Conservation (phyloP, 1,140 invertebrate species). For the Ridgeia piscesae region DNA sequence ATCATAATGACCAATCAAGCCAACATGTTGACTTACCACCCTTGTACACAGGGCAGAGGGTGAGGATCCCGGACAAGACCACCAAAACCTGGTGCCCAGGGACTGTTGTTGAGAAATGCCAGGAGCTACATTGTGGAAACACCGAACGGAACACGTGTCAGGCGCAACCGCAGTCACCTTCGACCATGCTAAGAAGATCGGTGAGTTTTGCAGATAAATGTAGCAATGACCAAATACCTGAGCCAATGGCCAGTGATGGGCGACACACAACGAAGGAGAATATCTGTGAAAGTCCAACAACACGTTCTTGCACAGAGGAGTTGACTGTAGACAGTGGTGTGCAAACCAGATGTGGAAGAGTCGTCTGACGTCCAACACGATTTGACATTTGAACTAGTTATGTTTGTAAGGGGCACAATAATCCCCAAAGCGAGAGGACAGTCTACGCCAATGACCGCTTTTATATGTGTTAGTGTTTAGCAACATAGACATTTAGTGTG, state of each 20-base stretch:
- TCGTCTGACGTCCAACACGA: neutral
- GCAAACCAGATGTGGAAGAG: neutral
- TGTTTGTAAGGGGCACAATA: neutral
- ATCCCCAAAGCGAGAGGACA: neutral
- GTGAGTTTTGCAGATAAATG: neutral
- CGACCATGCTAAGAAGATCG: neutral
- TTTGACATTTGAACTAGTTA: neutral
- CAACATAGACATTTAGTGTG: neutral
- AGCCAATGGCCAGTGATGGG: neutral
- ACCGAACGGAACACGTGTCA: neutral
- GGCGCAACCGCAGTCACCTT: neutral
- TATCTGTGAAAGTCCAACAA: neutral
- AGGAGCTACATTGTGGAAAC: neutral
- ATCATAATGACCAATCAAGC: neutral
- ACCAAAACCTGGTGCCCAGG: neutral
- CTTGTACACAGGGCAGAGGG: neutral
- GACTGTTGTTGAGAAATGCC: neutral
- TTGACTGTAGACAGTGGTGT: neutral
- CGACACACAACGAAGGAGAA: neutral
- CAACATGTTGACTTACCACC: neutral
- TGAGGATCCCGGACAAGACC: neutral
- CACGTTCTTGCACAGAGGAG: neutral
- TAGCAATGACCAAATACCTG: neutral
- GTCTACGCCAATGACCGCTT: neutral
- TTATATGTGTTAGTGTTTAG: neutral